These are phyloP conservation scores for Myotis yumanensis DNA, from an alignment of 2,113 vertebrate genomes.

Conservation along the genomic window DNA sequence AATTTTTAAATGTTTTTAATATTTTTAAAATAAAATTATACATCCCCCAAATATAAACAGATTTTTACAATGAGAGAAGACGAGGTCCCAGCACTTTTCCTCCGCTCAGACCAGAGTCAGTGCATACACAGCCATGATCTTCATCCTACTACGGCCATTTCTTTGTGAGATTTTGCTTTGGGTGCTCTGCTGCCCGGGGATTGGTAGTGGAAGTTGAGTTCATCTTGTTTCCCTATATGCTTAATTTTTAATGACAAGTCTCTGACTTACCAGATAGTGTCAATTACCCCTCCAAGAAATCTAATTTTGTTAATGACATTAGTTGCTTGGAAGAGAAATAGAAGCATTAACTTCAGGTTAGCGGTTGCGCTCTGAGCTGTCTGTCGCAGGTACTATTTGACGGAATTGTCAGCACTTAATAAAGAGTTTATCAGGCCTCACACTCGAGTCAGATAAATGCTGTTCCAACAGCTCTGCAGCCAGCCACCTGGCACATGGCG, in stretches of 20 bases:
- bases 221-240: slow-evolving; percentile 65
- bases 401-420: slow-evolving; percentile 48
- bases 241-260: slow-evolving; percentile 78
- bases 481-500: background rate
- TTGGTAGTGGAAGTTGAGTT: slow-evolving; percentile 19
- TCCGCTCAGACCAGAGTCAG: background rate
- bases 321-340: slow-evolving; percentile 65
- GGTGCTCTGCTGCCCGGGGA: background rate
- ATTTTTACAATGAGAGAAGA: background rate
- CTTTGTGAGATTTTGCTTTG: background rate
- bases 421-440: slow-evolving; percentile 42
- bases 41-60: background rate
- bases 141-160: background rate
- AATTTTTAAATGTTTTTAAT: background rate
- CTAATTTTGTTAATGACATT: slow-evolving; percentile 78
- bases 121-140: background rate
- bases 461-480: background rate
- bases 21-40: background rate
- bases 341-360: slow-evolving; percentile 66
- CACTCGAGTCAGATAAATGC: slow-evolving; percentile 18
- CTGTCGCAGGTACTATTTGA: slow-evolving; percentile 55
- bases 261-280: slow-evolving; percentile 75
- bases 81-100: background rate
- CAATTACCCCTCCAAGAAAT: slow-evolving; percentile 77
- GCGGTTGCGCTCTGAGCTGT: slow-evolving; percentile 27